phyloP scores from a whole-genome alignment of 2,797 vertebrate genomes.

The Argyrosomus regius region DNA sequence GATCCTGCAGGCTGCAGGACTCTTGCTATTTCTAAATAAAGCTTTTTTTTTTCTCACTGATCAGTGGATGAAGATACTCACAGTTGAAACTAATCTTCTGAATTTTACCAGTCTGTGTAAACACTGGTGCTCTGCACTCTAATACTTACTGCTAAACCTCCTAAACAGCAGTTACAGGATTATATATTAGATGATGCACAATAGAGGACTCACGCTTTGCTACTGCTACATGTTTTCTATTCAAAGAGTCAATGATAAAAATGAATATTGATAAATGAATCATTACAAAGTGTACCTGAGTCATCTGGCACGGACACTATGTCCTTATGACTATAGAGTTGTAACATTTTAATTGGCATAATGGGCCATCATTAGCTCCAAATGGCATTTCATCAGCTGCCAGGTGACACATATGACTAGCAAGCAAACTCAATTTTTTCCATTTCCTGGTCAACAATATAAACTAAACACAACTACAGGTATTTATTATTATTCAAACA shows the following conservation, averaged over 20 bases:
- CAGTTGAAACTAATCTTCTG: constrained; percentile 75
- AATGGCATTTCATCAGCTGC: constrained; percentile 24
- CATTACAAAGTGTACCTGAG: constrained; percentile 14
- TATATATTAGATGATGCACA: constrained; percentile 48
- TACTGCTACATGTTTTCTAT: constrained; percentile 19
- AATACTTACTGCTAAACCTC: constrained; percentile 48
- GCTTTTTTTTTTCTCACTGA: constrained; percentile 80
- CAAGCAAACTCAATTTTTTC: constrained; percentile 8
- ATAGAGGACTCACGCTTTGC: constrained; percentile 20
- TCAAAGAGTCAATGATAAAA: constrained; percentile 17
- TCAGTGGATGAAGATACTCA: constrained; percentile 80
- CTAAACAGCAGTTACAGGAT: constrained; percentile 55
- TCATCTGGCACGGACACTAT: constrained; percentile 14
- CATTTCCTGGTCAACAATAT: background rate
- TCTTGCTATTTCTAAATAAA: constrained; percentile 89
- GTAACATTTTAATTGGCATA: background rate
- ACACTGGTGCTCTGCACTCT: constrained; percentile 44
- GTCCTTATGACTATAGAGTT: constrained; percentile 11
- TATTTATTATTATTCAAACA: constrained; percentile 7
- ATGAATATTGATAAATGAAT: constrained; percentile 20
- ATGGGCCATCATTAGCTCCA: background rate
- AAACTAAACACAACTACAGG: constrained; percentile 6
- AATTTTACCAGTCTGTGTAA: constrained; percentile 62
- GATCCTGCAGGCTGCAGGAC: constrained; percentile 84
- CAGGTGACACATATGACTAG: background rate